Evolutionary conservation across 1,140 invertebrate species (phyloP).

Genomic region (Cherax quadricarinatus): DNA sequence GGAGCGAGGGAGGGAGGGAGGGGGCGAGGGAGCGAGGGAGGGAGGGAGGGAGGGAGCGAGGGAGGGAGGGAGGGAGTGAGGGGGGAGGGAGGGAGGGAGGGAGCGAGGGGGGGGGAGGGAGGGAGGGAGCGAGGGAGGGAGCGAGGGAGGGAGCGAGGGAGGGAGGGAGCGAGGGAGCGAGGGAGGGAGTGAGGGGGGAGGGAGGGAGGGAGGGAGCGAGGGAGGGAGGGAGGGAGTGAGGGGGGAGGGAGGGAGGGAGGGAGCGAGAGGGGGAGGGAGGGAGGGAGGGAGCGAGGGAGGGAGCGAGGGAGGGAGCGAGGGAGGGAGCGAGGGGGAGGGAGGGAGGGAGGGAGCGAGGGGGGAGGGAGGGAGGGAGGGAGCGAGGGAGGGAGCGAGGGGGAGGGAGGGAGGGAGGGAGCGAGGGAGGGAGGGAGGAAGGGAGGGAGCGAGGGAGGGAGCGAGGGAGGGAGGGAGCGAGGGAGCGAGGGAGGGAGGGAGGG

Average conservation of each 20-base stretch:
- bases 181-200: neutral
- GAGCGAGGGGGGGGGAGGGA: too few species aligned
- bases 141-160: neutral
- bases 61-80: too few species aligned
- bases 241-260: neutral
- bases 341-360: too few species aligned
- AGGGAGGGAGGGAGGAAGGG: too few species aligned
- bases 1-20: neutral
- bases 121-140: too few species aligned
- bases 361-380: neutral
- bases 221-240: neutral
- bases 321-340: neutral
- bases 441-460: too few species aligned
- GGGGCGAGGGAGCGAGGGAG: neutral
- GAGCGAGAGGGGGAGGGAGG: neutral
- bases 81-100: neutral
- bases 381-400: neutral
- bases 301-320: too few species aligned
- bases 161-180: neutral
- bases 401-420: neutral
- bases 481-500: too few species aligned
- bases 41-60: too few species aligned
- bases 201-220: neutral
- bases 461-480: too few species aligned
- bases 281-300: neutral